Percentiles rank a stretch among this genome's conserved stretches.
Evolutionary conservation across 2,113 vertebrate species (phyloP).

Genomic region (Carassius gibelio): DNA sequence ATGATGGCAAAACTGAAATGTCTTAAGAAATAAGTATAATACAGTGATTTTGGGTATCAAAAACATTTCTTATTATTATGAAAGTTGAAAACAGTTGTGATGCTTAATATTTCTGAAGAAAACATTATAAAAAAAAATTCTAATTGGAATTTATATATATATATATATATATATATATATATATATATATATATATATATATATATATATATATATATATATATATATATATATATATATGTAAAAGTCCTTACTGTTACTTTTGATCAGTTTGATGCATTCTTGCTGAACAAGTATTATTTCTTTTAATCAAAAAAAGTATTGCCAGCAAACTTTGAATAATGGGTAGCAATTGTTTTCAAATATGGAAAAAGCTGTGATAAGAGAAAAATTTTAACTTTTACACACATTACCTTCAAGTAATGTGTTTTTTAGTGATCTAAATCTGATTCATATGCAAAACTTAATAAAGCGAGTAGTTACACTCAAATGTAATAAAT

Average conservation of each 20-base stretch:
- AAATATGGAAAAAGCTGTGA: not conserved
- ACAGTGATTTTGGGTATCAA: not conserved
- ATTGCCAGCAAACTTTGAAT: not conserved
- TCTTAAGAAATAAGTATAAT: not conserved
- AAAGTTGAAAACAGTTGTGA: not conserved
- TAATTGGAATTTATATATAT: too few relatives aligned
- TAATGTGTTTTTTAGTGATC: too few relatives aligned
- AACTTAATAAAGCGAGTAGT: conserved; percentile 16
- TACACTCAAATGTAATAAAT: not conserved
- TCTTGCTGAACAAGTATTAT: not conserved
- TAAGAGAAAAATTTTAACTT: not conserved
- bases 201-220: too few relatives aligned
- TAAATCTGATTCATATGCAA: conserved; percentile 5
- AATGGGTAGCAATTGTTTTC: not conserved
- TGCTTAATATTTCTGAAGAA: too few relatives aligned
- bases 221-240: too few relatives aligned
- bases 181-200: too few relatives aligned
- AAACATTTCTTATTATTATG: not conserved
- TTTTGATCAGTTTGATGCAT: not conserved
- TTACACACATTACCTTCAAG: not conserved
- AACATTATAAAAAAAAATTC: not conserved
- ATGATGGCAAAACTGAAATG: not conserved
- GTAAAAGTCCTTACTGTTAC: not conserved
- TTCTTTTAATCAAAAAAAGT: not conserved
- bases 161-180: too few relatives aligned